Evolutionary conservation across 2,113 vertebrate species (phyloP), one percentile per base, ranked within the genome.

Genomic region (Trematomus loennbergii): DNA sequence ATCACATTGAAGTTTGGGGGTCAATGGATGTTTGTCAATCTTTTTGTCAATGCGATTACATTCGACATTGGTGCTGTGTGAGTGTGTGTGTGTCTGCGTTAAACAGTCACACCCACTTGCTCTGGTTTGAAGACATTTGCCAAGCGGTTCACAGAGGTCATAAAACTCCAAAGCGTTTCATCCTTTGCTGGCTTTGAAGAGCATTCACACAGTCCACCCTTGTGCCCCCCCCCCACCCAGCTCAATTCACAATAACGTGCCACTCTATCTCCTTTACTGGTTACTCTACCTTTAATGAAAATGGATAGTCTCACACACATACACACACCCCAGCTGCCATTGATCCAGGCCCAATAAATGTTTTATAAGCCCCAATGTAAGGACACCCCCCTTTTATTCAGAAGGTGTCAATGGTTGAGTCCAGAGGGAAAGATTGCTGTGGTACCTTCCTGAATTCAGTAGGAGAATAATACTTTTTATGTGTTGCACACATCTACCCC

Each of bases 231-330:
- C 2, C 46, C 53, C 25, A 29, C 25, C 64, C 79, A 18, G 48
- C 65, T 76, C 86, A 89, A 68, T 84, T 92, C 90, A 92, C 87
- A 83, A 80, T 85, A 87, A 84, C 33, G n/a, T 88, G 91, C 92
- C 85, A 94, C 84, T 69, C 72, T 50, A 90, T 86, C 87, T 82
- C 74, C 70, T 86, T 82, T 83, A 80, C 83, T 89, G 79, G 75
- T 87, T 81, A 85, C 75, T 60, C 71, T 77, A n/a, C 64, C 81
- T 79, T 85, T 89, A 92, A 86, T 89, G 87, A 79, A 87, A 93
- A 85, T 79, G 65, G 88, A 87, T 91, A 88, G 90, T 77, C 75
- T 65, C 81, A 29, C 82, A 67, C 70, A 55, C 75, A 69, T 11
- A 69, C 78, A 82, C 83, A 81, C 81, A 48, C 71, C 75, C 65